Percentiles rank a stretch among this genome's conserved stretches.
Conservation (phyloP, 2,888 invertebrate genomes). For the Ophion ellenae region DNA sequence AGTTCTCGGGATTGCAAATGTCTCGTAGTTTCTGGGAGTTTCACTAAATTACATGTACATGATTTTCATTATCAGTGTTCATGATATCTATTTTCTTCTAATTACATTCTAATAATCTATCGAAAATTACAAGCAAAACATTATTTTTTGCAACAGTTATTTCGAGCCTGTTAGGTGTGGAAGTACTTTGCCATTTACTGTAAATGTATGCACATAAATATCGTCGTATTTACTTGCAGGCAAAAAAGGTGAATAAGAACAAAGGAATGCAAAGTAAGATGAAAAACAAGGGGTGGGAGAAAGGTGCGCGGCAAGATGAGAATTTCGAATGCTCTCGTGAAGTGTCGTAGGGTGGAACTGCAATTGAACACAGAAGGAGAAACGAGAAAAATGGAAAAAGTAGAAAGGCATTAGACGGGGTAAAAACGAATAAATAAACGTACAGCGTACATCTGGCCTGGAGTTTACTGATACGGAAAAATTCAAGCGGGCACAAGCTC, state of each 20-base stretch:
- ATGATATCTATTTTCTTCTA: too few relatives aligned
- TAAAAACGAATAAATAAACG: constrained; percentile 58
- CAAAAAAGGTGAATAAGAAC: not conserved
- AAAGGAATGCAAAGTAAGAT: constrained; percentile 40
- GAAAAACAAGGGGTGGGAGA: constrained; percentile 26
- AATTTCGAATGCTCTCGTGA: constrained; percentile 39
- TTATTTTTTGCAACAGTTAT: too few relatives aligned
- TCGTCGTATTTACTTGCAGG: too few relatives aligned
- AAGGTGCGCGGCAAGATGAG: constrained; percentile 10
- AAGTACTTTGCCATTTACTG: too few relatives aligned
- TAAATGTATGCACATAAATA: too few relatives aligned
- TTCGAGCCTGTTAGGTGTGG: too few relatives aligned
- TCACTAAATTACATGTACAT: too few relatives aligned
- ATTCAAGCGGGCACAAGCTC: constrained; percentile 44
- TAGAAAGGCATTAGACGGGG: constrained; percentile 43
- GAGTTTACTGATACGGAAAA: constrained; percentile 62
- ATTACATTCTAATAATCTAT: too few relatives aligned
- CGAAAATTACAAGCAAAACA: too few relatives aligned
- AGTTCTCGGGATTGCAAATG: too few relatives aligned
- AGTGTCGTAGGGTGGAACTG: not conserved
- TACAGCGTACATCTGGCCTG: constrained; percentile 44
- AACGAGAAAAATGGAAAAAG: not conserved
- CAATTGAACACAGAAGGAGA: constrained; percentile 9
- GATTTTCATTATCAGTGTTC: too few relatives aligned
- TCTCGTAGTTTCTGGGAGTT: too few relatives aligned